These are phyloP conservation scores for Rhagium mordax DNA, from an alignment of 2,888 invertebrate species.

Conservation along the genomic window DNA sequence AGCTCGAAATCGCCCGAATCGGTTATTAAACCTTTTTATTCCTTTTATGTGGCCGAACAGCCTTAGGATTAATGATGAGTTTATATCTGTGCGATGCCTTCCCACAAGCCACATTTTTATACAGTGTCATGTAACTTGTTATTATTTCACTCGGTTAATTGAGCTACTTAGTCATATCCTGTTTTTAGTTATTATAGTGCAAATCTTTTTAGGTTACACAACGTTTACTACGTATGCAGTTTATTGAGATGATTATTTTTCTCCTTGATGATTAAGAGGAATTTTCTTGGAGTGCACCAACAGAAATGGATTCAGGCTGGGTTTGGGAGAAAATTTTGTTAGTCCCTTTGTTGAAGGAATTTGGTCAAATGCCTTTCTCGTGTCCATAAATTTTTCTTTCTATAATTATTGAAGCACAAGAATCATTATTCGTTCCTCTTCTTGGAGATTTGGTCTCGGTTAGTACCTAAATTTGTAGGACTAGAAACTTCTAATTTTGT, in stretches of 20 bases:
- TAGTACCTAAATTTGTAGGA: no score
- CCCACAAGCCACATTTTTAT: not conserved
- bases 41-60: not conserved
- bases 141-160: not conserved
- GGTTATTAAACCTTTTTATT: conserved; percentile 4
- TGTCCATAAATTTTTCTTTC: no score
- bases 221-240: not conserved
- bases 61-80: not conserved
- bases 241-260: not conserved
- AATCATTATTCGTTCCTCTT: no score
- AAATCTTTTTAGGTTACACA: not conserved
- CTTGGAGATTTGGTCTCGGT: no score
- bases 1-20: conserved; percentile 12
- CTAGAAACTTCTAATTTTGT: no score
- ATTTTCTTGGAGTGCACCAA: no score
- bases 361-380: no score
- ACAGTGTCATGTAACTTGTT: not conserved
- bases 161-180: not conserved
- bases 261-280: not conserved
- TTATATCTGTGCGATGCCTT: not conserved
- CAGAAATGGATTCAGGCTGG: no score
- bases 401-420: no score
- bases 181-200: not conserved
- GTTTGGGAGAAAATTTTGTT: no score
- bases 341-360: no score